Percentiles rank a stretch among this genome's conserved stretches.
phyloP scores from a whole-genome alignment of 2,113 vertebrate species.

The Chunga burmeisteri region DNA sequence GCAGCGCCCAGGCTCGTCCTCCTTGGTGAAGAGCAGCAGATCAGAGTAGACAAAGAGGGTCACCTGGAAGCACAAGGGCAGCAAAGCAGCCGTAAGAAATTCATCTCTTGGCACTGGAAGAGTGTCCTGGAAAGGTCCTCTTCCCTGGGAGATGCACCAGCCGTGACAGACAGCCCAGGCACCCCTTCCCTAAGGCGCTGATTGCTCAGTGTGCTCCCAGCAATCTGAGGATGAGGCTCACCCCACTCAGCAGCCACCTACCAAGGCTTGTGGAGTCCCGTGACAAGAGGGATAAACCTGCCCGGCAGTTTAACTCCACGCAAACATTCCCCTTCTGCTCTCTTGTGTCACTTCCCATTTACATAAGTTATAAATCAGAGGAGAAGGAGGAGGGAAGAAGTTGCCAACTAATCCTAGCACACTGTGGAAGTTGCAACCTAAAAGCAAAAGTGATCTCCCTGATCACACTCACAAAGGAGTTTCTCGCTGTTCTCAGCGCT shows the following conservation, averaged over 20 bases:
- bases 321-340: conserved; percentile 17
- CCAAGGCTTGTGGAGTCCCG: not conserved
- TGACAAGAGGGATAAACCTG: conserved; percentile 8
- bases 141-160: not conserved
- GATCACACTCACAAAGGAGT: fast-evolving
- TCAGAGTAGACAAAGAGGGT: conserved; percentile 92
- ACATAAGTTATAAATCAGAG: not conserved
- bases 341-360: not conserved
- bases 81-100: not conserved
- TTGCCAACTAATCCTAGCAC: not conserved
- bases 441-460: not conserved
- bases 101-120: not conserved
- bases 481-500: not conserved
- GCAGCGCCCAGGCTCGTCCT: conserved; percentile 88
- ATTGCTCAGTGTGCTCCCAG: not conserved
- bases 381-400: conserved; percentile 13
- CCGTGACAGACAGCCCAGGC: not conserved
- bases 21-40: conserved; percentile 92
- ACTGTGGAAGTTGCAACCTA: not conserved
- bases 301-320: not conserved
- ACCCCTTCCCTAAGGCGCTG: not conserved
- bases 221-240: fast-evolving
- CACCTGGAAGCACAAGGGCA: conserved; percentile 75
- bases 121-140: not conserved
- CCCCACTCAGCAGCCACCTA: not conserved